These are phyloP conservation scores for Agriopis marginaria DNA, from an alignment of 2,888 invertebrate species.

Conservation along the genomic window DNA sequence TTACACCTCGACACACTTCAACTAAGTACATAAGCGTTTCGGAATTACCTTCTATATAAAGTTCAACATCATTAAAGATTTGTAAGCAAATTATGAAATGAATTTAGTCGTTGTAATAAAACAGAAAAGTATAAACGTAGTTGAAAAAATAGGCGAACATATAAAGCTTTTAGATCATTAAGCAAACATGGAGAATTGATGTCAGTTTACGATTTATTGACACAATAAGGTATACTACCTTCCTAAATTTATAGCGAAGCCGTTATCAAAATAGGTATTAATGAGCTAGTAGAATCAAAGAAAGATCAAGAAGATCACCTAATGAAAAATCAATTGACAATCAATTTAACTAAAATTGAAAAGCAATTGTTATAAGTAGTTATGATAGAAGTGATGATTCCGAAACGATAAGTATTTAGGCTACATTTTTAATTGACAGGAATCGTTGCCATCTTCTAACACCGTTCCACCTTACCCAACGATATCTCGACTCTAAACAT, in stretches of 20 bases:
- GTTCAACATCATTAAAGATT: slow-evolving; percentile 45
- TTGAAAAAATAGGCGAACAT: no score
- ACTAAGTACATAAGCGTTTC: slow-evolving; percentile 80
- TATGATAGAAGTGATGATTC: slow-evolving; percentile 52
- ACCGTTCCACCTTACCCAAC: slow-evolving; percentile 82
- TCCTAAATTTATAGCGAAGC: neutral
- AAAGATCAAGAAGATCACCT: slow-evolving; percentile 43
- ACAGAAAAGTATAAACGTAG: slow-evolving; percentile 35
- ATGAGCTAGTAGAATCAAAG: slow-evolving; percentile 42
- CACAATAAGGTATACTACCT: slow-evolving; percentile 38
- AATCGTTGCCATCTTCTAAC: slow-evolving; percentile 69
- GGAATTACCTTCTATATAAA: slow-evolving; percentile 60
- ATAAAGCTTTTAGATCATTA: slow-evolving; percentile 52
- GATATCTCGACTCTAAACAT: slow-evolving; percentile 69
- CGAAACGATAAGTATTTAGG: slow-evolving; percentile 68
- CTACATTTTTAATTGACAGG: slow-evolving; percentile 63
- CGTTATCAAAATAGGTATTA: neutral
- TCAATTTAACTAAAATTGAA: neutral
- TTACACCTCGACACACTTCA: slow-evolving; percentile 73
- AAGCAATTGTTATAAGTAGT: slow-evolving; percentile 9
- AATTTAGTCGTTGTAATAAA: slow-evolving; percentile 30
- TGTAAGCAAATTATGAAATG: slow-evolving; percentile 43
- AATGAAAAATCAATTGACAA: neutral
- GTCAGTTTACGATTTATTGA: slow-evolving; percentile 59
- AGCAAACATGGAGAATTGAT: slow-evolving; percentile 60